Conservation (phyloP, 2,888 invertebrate species). For the Nephrotoma flavescens region DNA sequence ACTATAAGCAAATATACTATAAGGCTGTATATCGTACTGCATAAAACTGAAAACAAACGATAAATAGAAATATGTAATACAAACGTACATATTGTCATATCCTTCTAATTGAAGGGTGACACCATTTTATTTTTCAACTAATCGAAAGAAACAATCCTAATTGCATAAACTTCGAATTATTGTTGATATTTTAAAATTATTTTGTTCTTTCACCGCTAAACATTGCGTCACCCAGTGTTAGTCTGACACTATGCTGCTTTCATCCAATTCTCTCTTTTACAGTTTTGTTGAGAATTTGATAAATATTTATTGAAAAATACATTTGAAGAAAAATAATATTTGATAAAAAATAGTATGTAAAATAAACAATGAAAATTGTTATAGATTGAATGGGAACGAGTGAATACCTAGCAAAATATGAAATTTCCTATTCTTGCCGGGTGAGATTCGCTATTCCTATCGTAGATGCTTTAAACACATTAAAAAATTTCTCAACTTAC, state of each 20-base stretch:
- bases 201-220: no score
- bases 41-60: neutral
- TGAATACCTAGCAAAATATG: neutral
- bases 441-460: no score
- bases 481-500: no score
- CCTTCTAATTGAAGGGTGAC: neutral
- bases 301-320: neutral
- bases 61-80: neutral
- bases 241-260: neutral
- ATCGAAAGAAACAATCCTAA: neutral
- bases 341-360: neutral
- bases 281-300: neutral
- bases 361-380: neutral
- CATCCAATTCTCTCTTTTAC: neutral
- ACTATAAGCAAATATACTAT: no score
- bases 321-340: neutral
- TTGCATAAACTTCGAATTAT: neutral
- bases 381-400: neutral
- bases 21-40: neutral
- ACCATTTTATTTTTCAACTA: neutral
- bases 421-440: neutral
- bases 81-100: neutral
- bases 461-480: no score
- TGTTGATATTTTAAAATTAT: no score
- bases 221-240: no score